These are phyloP conservation scores for Coracias cyanogaster DNA, from an alignment of 2,797 vertebrate species.

Conservation along the genomic window DNA sequence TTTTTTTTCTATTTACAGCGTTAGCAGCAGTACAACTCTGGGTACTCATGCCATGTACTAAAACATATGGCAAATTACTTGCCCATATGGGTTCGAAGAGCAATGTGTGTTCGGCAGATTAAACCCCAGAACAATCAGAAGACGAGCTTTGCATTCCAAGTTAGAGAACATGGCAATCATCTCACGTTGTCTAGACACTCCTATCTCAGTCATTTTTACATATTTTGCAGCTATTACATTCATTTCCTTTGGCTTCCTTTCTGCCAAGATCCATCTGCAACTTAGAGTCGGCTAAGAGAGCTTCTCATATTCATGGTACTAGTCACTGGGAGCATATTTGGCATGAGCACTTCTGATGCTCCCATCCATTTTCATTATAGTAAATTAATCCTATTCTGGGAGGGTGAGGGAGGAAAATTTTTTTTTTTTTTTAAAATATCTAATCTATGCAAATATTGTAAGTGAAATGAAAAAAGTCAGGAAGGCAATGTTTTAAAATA, in stretches of 20 bases:
- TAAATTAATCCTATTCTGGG: slow-evolving; percentile 31
- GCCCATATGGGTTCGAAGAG: slow-evolving; percentile 15
- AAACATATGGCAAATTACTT: slow-evolving; percentile 52
- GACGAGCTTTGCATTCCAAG: slow-evolving; percentile 2
- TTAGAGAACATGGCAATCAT: slow-evolving; percentile 44
- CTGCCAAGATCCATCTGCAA: slow-evolving; percentile 60
- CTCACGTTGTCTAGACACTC: slow-evolving; percentile 65
- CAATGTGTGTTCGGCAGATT: not conserved
- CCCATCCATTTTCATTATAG: slow-evolving; percentile 10
- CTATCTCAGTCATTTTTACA: slow-evolving; percentile 26
- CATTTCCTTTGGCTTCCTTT: slow-evolving; percentile 55
- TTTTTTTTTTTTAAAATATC: not conserved
- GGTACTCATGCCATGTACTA: not conserved
- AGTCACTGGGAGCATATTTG: slow-evolving; percentile 17
- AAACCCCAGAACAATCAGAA: slow-evolving; percentile 23
- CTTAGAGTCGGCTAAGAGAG: not conserved
- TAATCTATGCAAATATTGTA: slow-evolving; percentile 18
- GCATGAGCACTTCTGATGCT: not conserved
- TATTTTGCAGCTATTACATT: slow-evolving; percentile 46
- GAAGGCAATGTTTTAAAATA: slow-evolving; percentile 20
- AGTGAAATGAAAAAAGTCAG: not conserved
- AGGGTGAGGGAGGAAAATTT: not conserved
- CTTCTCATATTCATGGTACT: slow-evolving; percentile 46
- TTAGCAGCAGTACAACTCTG: not conserved
- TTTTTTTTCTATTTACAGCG: not conserved